Evolutionary conservation across 2,888 invertebrate species (phyloP), one percentile per base, ranked within the genome.

Genomic region (Andrena dorsata): DNA sequence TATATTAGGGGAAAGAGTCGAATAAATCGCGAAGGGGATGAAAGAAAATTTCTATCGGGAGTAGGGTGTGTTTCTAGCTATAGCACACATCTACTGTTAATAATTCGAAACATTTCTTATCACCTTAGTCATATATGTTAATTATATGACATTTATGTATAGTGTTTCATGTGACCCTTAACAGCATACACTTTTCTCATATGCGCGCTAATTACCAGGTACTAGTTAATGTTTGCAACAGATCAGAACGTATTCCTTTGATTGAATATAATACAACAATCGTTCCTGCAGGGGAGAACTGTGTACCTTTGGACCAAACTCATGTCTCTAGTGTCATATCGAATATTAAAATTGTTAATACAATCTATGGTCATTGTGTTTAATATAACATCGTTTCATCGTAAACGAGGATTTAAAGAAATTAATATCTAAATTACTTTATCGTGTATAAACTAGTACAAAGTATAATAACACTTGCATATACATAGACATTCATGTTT

Each of bases 151-250:
- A 49, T 41, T 41, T 72, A 76, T 71, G 63, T 63, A 70, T 76
- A 70, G 16, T 60, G 58, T 64, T 65, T 71, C 64, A 10, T 65
- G 10, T 60, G 51, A 78, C 23, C 23, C 30, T 78, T 70, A 80
- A 78, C 32, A 65, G 58, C 65, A 60, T 78, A 77, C 49, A 61
- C 32, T 30, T 61, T 47, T 56, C 26, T 58, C 47, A 70, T 70
- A 78, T 78, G 79, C 64, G 28, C 65, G 49, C 60, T 80, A 78
- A 71, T 80, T 66, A 79, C 80, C 80, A 80, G 80, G 80, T 80
- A 80, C 80, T 79, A 77, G 69, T 79, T 77, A 77, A 79, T 70
- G 63, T 79, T 77, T 77, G 78, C 58, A 70, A 77, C 56, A 70
- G 23, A 64, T 58, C 13, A 69, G 26, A 64, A 70, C 49, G 23